These are phyloP conservation scores for Tauraco erythrolophus DNA, from an alignment of 2,113 vertebrate genomes.

Conservation along the genomic window DNA sequence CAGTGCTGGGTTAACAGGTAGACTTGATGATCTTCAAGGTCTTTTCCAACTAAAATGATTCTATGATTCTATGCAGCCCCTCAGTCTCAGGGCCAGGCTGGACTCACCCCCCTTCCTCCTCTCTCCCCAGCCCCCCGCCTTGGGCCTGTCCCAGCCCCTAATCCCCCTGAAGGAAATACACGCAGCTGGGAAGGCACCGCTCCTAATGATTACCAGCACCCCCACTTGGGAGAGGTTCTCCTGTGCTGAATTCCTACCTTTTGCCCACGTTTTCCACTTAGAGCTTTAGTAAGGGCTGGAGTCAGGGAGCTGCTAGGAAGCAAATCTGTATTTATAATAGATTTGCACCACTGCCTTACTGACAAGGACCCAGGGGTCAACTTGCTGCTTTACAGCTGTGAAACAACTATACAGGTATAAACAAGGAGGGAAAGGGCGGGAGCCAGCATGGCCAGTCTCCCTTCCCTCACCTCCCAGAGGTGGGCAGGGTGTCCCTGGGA, in stretches of 20 bases:
- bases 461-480: not conserved
- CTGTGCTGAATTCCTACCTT: too few species aligned
- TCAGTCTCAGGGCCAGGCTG: accelerated
- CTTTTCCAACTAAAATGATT: too few species aligned
- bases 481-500: not conserved
- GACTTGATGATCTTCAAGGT: too few species aligned
- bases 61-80: not conserved
- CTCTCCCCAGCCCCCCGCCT: too few species aligned
- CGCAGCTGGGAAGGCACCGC: accelerated
- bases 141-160: too few species aligned
- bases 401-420: not conserved
- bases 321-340: not conserved
- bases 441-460: not conserved
- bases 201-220: accelerated
- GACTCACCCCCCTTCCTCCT: too few species aligned
- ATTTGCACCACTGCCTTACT: not conserved
- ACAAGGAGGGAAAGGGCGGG: not conserved
- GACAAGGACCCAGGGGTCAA: not conserved
- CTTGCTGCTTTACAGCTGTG: not conserved
- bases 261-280: not conserved
- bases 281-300: not conserved
- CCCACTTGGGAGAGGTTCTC: accelerated
- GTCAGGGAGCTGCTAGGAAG: not conserved
- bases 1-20: too few species aligned
- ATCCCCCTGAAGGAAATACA: not conserved